phyloP scores from a whole-genome alignment of 2,888 invertebrate species.

The Spatulosminthurus flaviceps region DNA sequence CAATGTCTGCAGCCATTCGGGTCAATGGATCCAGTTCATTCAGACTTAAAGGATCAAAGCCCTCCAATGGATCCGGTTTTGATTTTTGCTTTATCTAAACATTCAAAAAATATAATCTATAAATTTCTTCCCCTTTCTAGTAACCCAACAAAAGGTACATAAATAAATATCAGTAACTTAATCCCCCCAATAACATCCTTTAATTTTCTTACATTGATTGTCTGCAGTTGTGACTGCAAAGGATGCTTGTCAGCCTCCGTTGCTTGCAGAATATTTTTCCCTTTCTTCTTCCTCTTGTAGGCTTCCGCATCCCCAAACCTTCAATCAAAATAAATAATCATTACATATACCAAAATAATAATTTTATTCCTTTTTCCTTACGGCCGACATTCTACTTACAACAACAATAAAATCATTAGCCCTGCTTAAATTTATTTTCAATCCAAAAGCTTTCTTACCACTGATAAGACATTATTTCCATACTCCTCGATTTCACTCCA shows the following conservation, averaged over 20 bases:
- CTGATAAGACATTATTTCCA: not conserved
- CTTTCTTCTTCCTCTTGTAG: constrained; percentile 46
- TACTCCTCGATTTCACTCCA: not conserved
- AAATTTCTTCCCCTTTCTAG: not conserved
- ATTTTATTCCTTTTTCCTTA: too few relatives aligned
- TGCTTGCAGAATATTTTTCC: constrained; percentile 33
- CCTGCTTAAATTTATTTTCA: too few relatives aligned
- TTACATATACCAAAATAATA: not conserved
- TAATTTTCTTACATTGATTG: constrained; percentile 24
- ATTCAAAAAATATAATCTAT: not conserved
- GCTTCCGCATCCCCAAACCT: constrained; percentile 46
- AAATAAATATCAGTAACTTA: not conserved
- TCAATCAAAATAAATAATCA: not conserved
- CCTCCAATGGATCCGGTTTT: constrained; percentile 72
- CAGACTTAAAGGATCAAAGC: constrained; percentile 77
- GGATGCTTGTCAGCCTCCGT: constrained; percentile 25
- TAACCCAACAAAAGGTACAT: not conserved
- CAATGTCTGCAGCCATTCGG: constrained; percentile 64
- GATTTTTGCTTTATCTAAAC: constrained; percentile 30
- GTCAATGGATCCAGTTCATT: constrained; percentile 72
- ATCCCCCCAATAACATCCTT: too few relatives aligned
- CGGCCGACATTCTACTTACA: too few relatives aligned
- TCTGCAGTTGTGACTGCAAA: not conserved
- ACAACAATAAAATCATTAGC: too few relatives aligned
- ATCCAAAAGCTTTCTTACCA: too few relatives aligned